These are phyloP conservation scores for Uromys caudimaculatus DNA, from an alignment of 2,797 vertebrate species.

Conservation along the genomic window DNA sequence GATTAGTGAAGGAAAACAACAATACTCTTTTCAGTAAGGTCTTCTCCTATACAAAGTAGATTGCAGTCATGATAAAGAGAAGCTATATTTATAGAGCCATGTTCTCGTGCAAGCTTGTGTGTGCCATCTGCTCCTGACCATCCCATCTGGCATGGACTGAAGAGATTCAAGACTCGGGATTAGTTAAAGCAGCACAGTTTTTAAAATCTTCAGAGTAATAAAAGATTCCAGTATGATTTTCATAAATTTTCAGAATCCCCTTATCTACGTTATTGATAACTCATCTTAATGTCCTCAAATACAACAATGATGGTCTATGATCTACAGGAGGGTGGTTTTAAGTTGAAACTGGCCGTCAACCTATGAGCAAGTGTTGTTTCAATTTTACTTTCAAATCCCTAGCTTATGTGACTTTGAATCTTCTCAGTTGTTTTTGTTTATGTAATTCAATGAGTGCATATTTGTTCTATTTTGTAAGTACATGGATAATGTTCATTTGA, in stretches of 20 bases:
- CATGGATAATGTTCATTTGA: constrained; percentile 26
- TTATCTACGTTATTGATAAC: constrained; percentile 63
- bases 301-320: neutral
- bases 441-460: neutral
- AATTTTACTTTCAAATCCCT: constrained; percentile 10
- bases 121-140: constrained; percentile 79
- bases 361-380: constrained; percentile 53
- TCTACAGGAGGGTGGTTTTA: constrained; percentile 7
- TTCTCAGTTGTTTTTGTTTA: constrained; percentile 58
- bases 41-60: constrained; percentile 66
- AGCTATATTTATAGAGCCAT: constrained; percentile 77
- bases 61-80: constrained; percentile 62
- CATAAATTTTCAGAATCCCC: constrained; percentile 57
- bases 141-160: constrained; percentile 74
- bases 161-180: constrained; percentile 70
- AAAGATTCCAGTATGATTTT: constrained; percentile 61
- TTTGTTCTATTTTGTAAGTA: constrained; percentile 17
- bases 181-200: constrained; percentile 71
- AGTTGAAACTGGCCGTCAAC: constrained; percentile 24
- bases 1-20: constrained; percentile 25
- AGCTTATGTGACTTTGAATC: constrained; percentile 43
- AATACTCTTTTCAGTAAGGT: constrained; percentile 52
- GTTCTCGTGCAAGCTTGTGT: constrained; percentile 72
- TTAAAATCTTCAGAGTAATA: constrained; percentile 60
- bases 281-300: constrained; percentile 55